Percentiles rank a stretch among this genome's conserved stretches.
Conservation (phyloP, 2,888 invertebrate genomes). For the Schrankia costaestrigalis region DNA sequence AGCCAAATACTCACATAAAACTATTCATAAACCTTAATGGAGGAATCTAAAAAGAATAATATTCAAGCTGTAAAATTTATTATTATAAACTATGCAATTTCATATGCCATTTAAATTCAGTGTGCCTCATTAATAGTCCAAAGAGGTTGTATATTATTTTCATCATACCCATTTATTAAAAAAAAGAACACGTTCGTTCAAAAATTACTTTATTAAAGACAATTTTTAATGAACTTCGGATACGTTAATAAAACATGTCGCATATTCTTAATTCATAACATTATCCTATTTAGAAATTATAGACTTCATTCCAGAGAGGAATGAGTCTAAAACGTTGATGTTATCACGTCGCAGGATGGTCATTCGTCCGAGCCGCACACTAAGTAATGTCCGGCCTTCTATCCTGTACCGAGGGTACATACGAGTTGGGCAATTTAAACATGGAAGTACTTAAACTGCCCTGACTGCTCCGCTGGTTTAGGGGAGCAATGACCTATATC, state of each 20-base stretch:
- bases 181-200: no score
- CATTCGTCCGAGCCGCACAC: constrained; percentile 48
- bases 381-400: constrained; percentile 49
- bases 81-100: no score
- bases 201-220: no score
- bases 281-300: constrained; percentile 29
- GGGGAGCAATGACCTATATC: constrained; percentile 81
- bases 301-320: constrained; percentile 38
- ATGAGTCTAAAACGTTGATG: constrained; percentile 47
- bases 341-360: constrained; percentile 50
- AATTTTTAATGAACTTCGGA: constrained; percentile 9
- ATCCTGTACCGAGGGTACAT: constrained; percentile 76
- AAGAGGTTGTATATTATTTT: no score
- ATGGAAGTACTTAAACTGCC: constrained; percentile 75
- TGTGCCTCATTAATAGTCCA: no score
- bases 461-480: constrained; percentile 76
- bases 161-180: no score
- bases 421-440: constrained; percentile 77
- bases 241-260: constrained; percentile 14
- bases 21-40: no score
- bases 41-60: no score
- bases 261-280: constrained; percentile 19
- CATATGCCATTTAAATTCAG: no score
- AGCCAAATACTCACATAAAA: no score
- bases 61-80: no score